Conservation (phyloP, 2,113 vertebrate species). For the Myodes glareolus region DNA sequence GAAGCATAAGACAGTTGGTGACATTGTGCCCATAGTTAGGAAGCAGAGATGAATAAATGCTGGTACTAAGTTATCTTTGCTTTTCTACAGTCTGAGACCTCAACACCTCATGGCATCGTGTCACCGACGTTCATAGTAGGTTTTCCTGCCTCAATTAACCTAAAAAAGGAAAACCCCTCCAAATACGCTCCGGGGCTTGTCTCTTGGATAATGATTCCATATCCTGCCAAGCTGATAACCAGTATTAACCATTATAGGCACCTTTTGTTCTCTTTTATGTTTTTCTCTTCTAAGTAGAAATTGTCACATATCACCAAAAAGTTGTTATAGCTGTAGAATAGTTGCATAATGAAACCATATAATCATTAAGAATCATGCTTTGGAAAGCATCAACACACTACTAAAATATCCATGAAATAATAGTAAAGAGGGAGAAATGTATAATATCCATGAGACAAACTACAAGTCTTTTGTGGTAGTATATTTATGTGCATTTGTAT, state of each 20-base stretch:
- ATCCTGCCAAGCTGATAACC: not conserved
- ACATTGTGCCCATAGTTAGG: not conserved
- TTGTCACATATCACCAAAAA: not conserved
- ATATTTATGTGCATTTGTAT: not conserved
- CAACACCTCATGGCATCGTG: not conserved
- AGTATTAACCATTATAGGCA: not conserved
- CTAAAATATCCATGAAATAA: slow-evolving; percentile 2
- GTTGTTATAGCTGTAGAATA: not conserved
- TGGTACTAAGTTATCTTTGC: not conserved
- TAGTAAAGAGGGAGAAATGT: not conserved
- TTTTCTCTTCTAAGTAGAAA: not conserved
- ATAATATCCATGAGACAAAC: not conserved
- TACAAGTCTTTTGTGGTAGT: not conserved
- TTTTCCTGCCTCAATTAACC: not conserved
- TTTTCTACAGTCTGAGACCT: not conserved
- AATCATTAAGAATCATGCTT: slow-evolving; percentile 24
- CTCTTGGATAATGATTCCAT: not conserved
- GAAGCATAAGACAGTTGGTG: not conserved
- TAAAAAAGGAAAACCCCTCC: not conserved
- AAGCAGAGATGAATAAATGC: not conserved
- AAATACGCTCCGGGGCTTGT: not conserved
- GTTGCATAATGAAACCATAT: not conserved
- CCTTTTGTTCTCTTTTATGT: not conserved
- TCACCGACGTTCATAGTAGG: not conserved
- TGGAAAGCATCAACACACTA: not conserved